Conservation (phyloP, 1,140 invertebrate genomes). For the Drosophila varians region DNA sequence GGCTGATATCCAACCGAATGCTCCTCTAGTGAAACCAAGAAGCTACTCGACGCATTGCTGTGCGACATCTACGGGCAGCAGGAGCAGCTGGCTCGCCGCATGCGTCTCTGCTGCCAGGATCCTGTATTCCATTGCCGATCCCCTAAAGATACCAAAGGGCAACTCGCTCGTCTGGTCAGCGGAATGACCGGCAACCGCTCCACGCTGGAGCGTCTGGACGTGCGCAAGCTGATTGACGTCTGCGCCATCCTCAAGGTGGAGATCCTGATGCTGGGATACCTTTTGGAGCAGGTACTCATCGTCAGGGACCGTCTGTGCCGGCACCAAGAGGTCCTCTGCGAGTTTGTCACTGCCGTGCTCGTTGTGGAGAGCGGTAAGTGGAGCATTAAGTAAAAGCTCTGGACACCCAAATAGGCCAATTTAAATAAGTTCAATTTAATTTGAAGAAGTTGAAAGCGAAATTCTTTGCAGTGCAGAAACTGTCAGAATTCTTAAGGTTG, state of each 20-base stretch:
- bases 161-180: slow-evolving; percentile 27
- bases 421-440: no score
- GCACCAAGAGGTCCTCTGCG: slow-evolving; percentile 64
- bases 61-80: slow-evolving; percentile 77
- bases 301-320: slow-evolving; percentile 49
- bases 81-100: slow-evolving; percentile 36
- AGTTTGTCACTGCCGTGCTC: slow-evolving; percentile 57
- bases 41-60: slow-evolving; percentile 60
- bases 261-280: slow-evolving; percentile 62
- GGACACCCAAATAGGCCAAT: no score
- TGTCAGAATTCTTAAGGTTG: slow-evolving; percentile 25
- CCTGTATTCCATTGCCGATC: background rate
- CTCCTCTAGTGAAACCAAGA: slow-evolving; percentile 52
- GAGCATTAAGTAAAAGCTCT: no score
- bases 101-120: slow-evolving; percentile 8
- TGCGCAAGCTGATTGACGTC: slow-evolving; percentile 59
- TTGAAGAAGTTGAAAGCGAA: no score
- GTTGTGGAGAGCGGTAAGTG: slow-evolving; percentile 53
- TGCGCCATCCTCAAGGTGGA: slow-evolving; percentile 69
- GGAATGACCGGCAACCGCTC: slow-evolving; percentile 29
- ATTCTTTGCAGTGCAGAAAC: slow-evolving; percentile 50
- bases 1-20: background rate
- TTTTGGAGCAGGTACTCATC: slow-evolving; percentile 59
- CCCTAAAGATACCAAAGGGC: slow-evolving; percentile 5
- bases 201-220: slow-evolving; percentile 23